phyloP scores from a whole-genome alignment of 2,797 vertebrate genomes.

The Lithobates sylvaticus region DNA sequence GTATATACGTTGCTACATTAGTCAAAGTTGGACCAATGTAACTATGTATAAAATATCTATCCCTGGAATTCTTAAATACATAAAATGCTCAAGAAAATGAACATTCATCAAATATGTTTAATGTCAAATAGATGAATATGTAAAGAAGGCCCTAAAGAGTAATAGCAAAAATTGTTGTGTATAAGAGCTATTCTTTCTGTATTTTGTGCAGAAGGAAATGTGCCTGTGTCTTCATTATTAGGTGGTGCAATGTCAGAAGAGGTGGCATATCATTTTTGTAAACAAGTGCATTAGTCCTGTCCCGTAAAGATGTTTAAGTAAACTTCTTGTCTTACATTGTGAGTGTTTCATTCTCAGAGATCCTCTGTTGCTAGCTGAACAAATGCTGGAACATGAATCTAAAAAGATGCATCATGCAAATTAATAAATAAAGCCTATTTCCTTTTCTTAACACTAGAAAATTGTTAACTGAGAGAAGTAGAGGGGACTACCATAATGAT shows the following conservation, averaged over 20 bases:
- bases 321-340: constrained; percentile 60
- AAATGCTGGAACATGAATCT: constrained; percentile 54
- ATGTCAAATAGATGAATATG: no score
- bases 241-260: constrained; percentile 61
- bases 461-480: no score
- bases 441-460: neutral
- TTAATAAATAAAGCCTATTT: neutral
- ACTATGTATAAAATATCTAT: no score
- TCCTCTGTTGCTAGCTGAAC: constrained; percentile 72
- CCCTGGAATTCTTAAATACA: no score
- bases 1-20: no score
- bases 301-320: constrained; percentile 67
- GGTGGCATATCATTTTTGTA: constrained; percentile 69
- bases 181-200: neutral
- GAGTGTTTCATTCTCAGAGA: constrained; percentile 67
- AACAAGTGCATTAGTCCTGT: constrained; percentile 69
- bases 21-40: no score
- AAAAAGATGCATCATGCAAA: neutral
- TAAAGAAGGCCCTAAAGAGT: neutral
- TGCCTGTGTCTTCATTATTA: constrained; percentile 70
- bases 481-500: no score
- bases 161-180: neutral
- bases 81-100: no score
- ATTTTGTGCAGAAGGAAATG: constrained; percentile 30
- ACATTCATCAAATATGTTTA: no score